Conservation (phyloP, 2,797 vertebrate species). For the Enteromius thamalakanensis region DNA sequence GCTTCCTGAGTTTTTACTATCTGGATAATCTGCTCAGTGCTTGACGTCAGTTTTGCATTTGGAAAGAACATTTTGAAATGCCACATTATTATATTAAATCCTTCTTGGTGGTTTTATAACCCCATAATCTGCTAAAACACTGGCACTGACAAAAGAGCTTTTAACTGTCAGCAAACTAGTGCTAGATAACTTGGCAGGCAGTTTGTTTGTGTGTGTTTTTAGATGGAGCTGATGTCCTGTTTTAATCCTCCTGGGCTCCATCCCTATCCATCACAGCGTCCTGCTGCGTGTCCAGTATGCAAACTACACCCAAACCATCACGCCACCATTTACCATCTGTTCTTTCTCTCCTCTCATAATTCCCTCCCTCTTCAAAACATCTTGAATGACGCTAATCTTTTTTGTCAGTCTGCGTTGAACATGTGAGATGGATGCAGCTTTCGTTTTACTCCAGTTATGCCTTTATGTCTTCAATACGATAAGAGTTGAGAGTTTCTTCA, state of each 20-base stretch:
- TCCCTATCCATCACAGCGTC: slow-evolving; percentile 40
- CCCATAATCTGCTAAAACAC: neutral
- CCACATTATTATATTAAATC: neutral
- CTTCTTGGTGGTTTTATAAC: slow-evolving; percentile 16
- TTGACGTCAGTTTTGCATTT: slow-evolving; percentile 14
- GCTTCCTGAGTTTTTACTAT: slow-evolving; percentile 14
- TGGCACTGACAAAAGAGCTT: neutral
- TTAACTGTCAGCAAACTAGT: slow-evolving; percentile 23
- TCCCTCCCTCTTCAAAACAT: slow-evolving; percentile 2
- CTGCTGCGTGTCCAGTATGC: slow-evolving; percentile 37
- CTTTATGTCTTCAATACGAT: neutral
- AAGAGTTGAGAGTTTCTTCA: neutral
- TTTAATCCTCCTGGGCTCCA: slow-evolving; percentile 36
- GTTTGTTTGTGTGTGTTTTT: slow-evolving; percentile 37
- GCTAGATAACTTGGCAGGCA: slow-evolving; percentile 25
- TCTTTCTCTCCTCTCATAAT: slow-evolving; percentile 5
- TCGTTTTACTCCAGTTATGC: neutral
- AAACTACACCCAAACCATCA: slow-evolving; percentile 37
- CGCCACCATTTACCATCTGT: slow-evolving; percentile 40
- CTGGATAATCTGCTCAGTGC: neutral
- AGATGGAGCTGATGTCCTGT: slow-evolving; percentile 3
- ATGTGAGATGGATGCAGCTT: neutral
- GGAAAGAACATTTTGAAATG: slow-evolving; percentile 17
- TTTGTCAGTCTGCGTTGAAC: neutral
- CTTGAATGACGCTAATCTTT: neutral